These are phyloP conservation scores for Entomobrya multifasciata DNA, from an alignment of 2,888 invertebrate species.

Conservation along the genomic window DNA sequence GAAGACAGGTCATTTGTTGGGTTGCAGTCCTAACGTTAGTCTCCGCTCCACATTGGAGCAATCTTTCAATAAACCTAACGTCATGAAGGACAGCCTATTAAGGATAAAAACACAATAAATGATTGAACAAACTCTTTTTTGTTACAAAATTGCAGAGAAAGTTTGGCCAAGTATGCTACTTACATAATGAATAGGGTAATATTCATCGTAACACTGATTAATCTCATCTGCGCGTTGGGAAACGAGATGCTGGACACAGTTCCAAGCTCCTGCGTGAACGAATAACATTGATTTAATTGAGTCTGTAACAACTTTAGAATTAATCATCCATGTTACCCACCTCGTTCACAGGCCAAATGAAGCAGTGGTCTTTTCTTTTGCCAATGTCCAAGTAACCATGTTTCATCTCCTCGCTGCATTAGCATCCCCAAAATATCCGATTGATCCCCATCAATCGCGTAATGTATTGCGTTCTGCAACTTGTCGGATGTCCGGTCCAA, in stretches of 20 bases:
- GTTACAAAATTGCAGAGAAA: neutral
- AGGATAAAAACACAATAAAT: neutral
- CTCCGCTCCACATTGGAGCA: slow-evolving; percentile 81
- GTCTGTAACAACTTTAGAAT: neutral
- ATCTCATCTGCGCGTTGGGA: slow-evolving; percentile 86
- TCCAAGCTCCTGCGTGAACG: slow-evolving; percentile 84
- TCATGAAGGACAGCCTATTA: slow-evolving; percentile 86
- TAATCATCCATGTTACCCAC: neutral
- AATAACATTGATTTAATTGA: neutral
- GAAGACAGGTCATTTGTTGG: slow-evolving; percentile 87
- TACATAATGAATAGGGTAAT: slow-evolving; percentile 88
- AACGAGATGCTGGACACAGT: slow-evolving; percentile 86
- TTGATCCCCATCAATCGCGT: slow-evolving; percentile 88
- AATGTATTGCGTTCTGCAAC: slow-evolving; percentile 87
- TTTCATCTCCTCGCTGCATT: slow-evolving; percentile 86
- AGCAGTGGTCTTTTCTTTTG: slow-evolving; percentile 83
- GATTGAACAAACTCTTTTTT: neutral
- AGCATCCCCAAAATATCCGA: slow-evolving; percentile 85
- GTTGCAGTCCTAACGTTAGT: slow-evolving; percentile 85
- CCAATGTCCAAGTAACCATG: slow-evolving; percentile 83
- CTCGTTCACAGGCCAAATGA: slow-evolving; percentile 87
- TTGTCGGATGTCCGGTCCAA: slow-evolving; percentile 82
- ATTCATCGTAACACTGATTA: slow-evolving; percentile 88
- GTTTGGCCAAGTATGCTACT: neutral
- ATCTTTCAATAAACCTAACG: slow-evolving; percentile 86